A percentile compares a stretch with the other conserved stretches of the same genome.
phyloP scores from a whole-genome alignment of 2,797 vertebrate species.

The Sylvia borin region DNA sequence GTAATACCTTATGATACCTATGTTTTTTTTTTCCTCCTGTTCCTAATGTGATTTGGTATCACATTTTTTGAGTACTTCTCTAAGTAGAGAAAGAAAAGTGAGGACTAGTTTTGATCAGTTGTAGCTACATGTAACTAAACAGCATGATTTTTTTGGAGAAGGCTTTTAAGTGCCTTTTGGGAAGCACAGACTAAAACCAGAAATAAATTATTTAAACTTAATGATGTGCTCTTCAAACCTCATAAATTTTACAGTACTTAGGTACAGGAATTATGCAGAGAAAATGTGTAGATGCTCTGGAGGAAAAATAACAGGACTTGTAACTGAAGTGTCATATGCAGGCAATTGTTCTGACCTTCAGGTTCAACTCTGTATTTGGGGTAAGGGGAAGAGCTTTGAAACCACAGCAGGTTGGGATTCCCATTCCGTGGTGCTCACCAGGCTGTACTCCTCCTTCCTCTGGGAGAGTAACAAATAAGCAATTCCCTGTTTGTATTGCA shows the following conservation, averaged over 20 bases:
- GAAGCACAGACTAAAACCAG: neutral
- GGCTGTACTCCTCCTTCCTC: neutral
- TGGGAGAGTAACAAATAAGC: neutral
- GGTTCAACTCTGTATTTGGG: neutral
- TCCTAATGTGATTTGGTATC: neutral
- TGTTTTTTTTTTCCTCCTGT: neutral
- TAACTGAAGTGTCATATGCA: neutral
- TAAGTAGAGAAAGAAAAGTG: neutral
- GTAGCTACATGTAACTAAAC: neutral
- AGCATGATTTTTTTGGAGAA: neutral
- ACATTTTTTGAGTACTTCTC: neutral
- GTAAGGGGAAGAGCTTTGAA: neutral
- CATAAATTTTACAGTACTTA: neutral
- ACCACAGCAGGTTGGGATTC: neutral
- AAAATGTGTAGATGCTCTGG: neutral
- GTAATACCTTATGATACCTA: neutral
- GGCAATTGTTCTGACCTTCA: neutral
- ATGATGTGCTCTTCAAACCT: neutral
- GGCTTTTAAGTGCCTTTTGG: neutral
- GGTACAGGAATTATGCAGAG: neutral
- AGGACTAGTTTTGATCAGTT: neutral
- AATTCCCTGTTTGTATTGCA: conserved; percentile 63
- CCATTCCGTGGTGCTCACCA: neutral
- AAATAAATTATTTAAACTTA: neutral
- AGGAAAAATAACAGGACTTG: neutral